A percentile compares a stretch with the other conserved stretches of the same genome.
phyloP scores from a whole-genome alignment of 2,113 vertebrate genomes.

The Dromaius novaehollandiae region DNA sequence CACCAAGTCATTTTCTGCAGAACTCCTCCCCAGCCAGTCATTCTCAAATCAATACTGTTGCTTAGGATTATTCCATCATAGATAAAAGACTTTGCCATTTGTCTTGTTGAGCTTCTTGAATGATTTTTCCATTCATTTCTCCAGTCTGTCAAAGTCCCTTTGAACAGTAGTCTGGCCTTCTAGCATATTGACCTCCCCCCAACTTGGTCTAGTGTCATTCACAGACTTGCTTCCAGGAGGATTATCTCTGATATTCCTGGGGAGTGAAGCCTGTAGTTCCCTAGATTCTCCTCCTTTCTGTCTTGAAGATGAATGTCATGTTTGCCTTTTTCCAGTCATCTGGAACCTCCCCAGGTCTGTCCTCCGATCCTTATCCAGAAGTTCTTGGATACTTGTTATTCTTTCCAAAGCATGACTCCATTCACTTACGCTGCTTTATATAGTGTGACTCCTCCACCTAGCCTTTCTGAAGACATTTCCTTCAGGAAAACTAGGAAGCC shows the following conservation, averaged over 20 bases:
- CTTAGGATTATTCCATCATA: neutral
- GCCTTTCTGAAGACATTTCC: neutral
- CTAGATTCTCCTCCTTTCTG: neutral
- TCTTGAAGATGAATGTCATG: neutral
- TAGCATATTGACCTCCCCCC: neutral
- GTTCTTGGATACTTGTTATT: neutral
- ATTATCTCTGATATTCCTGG: neutral
- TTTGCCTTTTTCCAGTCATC: neutral
- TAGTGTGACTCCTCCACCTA: neutral
- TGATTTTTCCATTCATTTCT: neutral
- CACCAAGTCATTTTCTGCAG: neutral
- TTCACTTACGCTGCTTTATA: neutral
- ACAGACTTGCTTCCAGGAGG: neutral
- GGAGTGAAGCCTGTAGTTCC: neutral
- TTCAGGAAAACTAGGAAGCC: neutral
- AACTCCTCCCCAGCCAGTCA: neutral
- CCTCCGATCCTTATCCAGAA: neutral
- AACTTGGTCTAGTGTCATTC: neutral
- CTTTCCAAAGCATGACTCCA: neutral
- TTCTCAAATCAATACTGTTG: accelerated
- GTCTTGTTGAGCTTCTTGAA: neutral
- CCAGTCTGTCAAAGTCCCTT: neutral
- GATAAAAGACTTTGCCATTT: neutral
- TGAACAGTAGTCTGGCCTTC: neutral
- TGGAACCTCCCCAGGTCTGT: neutral